Evolutionary conservation across 1,140 invertebrate species (phyloP), one percentile per base, ranked within the genome.

Genomic region (Drosophila rufa): DNA sequence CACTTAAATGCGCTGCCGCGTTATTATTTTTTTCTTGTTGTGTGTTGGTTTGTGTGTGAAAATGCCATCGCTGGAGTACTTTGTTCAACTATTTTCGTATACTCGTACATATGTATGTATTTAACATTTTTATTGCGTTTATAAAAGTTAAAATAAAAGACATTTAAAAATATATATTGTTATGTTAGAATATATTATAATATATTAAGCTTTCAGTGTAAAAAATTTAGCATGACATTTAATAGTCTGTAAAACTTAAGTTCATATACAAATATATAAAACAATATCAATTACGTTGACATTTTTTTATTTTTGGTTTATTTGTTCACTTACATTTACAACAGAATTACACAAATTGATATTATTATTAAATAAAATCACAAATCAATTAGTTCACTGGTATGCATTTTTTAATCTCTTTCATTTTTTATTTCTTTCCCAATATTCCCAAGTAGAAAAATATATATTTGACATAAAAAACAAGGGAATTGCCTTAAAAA

Each of bases 1-100:
- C 84, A 81, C 81, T 89, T 90, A 89, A 90, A 84, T 90, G 80
- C 69, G 66, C 59, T 71, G 85, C 74, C 74, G 71, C 47, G 56
- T 40, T 73, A 71, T 75, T 76, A 66, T 71, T 85, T 53, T 60
- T 53, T 55, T 9, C 30, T 67, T 56, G n/a, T 46, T 75, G 12
- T 53, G 15, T 46, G 42, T 40, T 48, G 61, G 43, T 64, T 2
- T 50, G 33, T 27, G 47, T 65, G 51, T 14, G 19, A 70, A 15
- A 75, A 70, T 71, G 43, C 43, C 68, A 57, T 57, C 45, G 38
- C 14, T 15, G 12, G 27, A 42, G 8, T n/a, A 40, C 57, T 51
- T 12, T 51, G 17, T 65, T 68, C 4, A 14, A 40, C 58, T 50
- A 22, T 55, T 22, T 38, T 36, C 27, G 2, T 50, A 17, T 17